Percentiles rank a stretch among this genome's conserved stretches.
Conservation (phyloP, 1,140 invertebrate species). For the Trinorchestia longiramus region DNA sequence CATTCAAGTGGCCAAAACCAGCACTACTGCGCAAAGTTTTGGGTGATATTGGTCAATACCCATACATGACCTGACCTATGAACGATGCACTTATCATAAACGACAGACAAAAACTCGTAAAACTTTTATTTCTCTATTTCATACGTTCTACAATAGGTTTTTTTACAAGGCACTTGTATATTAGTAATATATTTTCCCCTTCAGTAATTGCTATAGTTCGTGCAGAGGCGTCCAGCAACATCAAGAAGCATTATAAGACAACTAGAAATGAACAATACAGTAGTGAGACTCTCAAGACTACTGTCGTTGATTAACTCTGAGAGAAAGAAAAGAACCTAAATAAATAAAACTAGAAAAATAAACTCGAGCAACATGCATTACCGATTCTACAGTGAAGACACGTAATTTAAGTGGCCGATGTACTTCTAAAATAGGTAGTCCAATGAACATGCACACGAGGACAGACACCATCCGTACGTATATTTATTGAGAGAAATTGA, state of each 20-base stretch:
- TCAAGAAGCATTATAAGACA: background rate
- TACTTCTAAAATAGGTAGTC: background rate
- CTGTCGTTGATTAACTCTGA: background rate
- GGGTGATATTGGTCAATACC: no score
- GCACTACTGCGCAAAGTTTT: background rate
- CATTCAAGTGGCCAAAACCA: background rate
- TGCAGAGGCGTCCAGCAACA: background rate
- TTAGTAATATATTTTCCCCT: background rate
- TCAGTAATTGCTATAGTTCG: background rate
- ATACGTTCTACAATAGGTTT: background rate
- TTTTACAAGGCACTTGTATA: background rate
- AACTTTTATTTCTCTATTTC: background rate
- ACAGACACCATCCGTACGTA: background rate
- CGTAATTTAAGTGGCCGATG: background rate
- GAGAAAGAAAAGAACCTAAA: background rate
- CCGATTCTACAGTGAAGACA: background rate
- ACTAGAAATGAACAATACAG: background rate
- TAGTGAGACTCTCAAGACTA: no score
- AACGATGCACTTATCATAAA: background rate
- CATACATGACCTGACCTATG: background rate
- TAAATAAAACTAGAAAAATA: background rate
- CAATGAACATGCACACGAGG: background rate
- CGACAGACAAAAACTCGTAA: background rate
- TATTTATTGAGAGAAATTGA: no score
- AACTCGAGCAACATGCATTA: background rate